Base-by-base conservation (phyloP, 2,888 invertebrate species). In the Asteroscopus sphinx region DNA sequence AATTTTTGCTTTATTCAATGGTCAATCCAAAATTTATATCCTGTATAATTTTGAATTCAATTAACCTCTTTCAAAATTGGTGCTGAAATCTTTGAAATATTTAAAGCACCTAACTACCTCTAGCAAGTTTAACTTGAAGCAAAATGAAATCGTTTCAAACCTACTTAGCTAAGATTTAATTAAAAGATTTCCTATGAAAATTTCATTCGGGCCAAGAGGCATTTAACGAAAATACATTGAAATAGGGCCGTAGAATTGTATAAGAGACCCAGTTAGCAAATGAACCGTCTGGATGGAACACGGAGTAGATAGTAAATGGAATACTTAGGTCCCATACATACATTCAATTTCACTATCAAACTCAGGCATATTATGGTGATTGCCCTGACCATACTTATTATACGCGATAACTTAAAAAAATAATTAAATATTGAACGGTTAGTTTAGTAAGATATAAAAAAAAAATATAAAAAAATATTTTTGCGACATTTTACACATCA, bases 241-340 rank as follows among this genome's bases (percentile, higher is more conserved):
- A 76, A 69, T 75, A 62, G 57, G 57, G 41, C 60, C 36, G 57
- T 73, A 77, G 66, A 66, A 76, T 80, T 69, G 62, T 76, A 77
- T 77, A 53, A 77, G 76, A 69, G 81, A 67, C 79, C 83, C 78
- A 82, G 80, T 84, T 86, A 82, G 59, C 74, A 81, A 88, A 86
- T 85, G 83, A 85, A 85, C 42, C 48, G 68, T 17, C 62, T 45
- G 13, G n/a, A 25, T 64, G 11, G 2, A 15, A 2, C 16, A 16
- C 13, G 11, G 52, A 66, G 30, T 33, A 15, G 3, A 11, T 41
- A 37, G 5, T 8, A 13, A 45, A 12, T 41, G 36, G 17, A 67
- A 39, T 13, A n/a, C 11, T 37, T 5, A 28, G 28, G 1, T 8
- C 28, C 9, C 28, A 28, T 28, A 9, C n/a, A n/a, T n/a, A n/a